A percentile compares a stretch with the other conserved stretches of the same genome.
Evolutionary conservation across 2,797 vertebrate genomes (phyloP).

Genomic region (Sarcoramphus papa): DNA sequence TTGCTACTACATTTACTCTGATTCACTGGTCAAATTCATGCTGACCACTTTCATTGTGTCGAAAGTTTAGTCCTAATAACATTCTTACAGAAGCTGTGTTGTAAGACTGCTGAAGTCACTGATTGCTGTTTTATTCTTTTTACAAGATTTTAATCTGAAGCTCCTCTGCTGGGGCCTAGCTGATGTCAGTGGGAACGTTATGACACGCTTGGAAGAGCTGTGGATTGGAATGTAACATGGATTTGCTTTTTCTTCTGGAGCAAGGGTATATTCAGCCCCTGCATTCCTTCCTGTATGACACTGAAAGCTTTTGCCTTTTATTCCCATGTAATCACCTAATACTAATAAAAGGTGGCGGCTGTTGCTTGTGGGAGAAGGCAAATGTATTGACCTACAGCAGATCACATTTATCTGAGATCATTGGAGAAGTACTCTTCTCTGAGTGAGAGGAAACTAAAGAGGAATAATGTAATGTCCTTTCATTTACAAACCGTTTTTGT

Average conservation of each 20-base stretch:
- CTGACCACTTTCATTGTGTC: neutral
- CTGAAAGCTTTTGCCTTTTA: neutral
- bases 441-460: neutral
- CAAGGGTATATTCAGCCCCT: neutral
- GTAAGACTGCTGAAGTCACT: neutral
- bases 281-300: neutral
- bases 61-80: neutral
- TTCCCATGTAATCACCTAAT: neutral
- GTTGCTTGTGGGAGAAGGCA: neutral
- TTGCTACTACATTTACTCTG: neutral
- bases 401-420: neutral
- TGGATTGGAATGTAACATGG: neutral
- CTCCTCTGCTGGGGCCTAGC: neutral
- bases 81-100: neutral
- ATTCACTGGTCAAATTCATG: neutral
- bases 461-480: neutral
- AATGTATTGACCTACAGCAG: neutral
- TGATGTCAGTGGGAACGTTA: neutral
- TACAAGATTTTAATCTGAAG: neutral
- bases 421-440: neutral
- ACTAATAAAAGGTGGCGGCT: neutral
- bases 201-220: neutral
- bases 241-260: neutral
- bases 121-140: neutral
- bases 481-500: neutral